A percentile compares a stretch with the other conserved stretches of the same genome.
phyloP scores from a whole-genome alignment of 2,113 vertebrate genomes.

The Spea bombifrons region DNA sequence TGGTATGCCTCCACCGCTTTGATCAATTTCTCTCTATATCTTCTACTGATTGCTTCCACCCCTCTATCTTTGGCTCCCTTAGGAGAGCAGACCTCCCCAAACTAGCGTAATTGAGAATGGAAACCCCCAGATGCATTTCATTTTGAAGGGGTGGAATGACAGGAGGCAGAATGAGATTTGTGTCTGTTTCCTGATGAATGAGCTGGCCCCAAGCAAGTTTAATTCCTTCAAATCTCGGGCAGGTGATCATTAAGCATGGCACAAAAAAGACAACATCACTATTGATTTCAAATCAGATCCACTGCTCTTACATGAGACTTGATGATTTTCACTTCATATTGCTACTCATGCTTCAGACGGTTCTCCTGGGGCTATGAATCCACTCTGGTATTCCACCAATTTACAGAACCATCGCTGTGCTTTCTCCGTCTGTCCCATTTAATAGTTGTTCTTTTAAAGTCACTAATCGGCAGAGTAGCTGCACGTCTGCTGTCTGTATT shows the following conservation, averaged over 20 bases:
- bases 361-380: conserved; percentile 19
- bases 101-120: conserved; percentile 32
- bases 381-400: conserved; percentile 14
- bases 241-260: conserved; percentile 51
- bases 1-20: background rate
- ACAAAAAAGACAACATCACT: conserved; percentile 41
- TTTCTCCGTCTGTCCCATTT: conserved; percentile 14
- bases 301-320: conserved; percentile 34
- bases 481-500: conserved; percentile 17
- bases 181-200: conserved; percentile 50
- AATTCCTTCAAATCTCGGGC: conserved; percentile 40
- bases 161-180: conserved; percentile 39
- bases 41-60: background rate
- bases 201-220: conserved; percentile 44
- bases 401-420: conserved; percentile 19
- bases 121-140: conserved; percentile 39
- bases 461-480: conserved; percentile 11
- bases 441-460: conserved; percentile 22
- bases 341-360: conserved; percentile 13
- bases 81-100: conserved; percentile 11
- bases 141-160: conserved; percentile 31
- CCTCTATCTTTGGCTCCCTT: background rate
- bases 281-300: conserved; percentile 50
- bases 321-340: conserved; percentile 39
- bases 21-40: conserved; percentile 35